Percentiles rank a stretch among this genome's conserved stretches.
Evolutionary conservation across 2,113 vertebrate genomes (phyloP).

Genomic region (Myrmophylax atrothorax): DNA sequence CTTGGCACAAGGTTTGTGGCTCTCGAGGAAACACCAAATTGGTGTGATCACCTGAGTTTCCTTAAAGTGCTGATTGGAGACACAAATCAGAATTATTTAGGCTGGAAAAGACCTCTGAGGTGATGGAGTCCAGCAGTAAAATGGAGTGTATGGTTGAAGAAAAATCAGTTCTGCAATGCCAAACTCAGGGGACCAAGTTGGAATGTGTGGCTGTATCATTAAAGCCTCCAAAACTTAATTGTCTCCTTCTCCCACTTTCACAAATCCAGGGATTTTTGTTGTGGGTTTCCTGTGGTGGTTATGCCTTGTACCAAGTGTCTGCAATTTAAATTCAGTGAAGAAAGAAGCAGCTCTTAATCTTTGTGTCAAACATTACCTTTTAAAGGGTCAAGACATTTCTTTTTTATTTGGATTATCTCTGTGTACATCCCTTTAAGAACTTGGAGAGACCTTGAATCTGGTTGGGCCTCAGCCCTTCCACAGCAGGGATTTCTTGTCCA

Average conservation of each 20-base stretch:
- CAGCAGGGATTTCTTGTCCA: not conserved
- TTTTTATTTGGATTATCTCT: not conserved
- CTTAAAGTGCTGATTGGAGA: not conserved
- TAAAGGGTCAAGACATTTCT: not conserved
- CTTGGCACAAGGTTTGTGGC: not conserved
- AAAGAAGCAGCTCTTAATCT: not conserved
- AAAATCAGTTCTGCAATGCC: not conserved
- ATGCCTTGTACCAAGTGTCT: not conserved
- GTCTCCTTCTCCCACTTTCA: not conserved
- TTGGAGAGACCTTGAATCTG: not conserved
- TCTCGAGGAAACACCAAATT: not conserved
- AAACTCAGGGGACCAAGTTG: not conserved
- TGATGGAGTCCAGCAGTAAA: not conserved
- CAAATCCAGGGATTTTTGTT: not conserved
- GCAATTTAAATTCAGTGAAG: not conserved
- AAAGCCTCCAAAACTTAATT: not conserved
- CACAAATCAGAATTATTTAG: not conserved
- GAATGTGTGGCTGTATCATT: not conserved
- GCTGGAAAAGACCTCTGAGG: not conserved
- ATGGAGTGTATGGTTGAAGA: not conserved
- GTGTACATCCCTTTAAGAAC: not conserved
- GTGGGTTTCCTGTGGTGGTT: not conserved
- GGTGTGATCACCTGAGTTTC: not conserved
- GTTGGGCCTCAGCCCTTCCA: not conserved
- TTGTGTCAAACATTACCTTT: not conserved